These are phyloP conservation scores for Hemichromis elongatus DNA, from an alignment of 2,113 vertebrate genomes.

Conservation along the genomic window DNA sequence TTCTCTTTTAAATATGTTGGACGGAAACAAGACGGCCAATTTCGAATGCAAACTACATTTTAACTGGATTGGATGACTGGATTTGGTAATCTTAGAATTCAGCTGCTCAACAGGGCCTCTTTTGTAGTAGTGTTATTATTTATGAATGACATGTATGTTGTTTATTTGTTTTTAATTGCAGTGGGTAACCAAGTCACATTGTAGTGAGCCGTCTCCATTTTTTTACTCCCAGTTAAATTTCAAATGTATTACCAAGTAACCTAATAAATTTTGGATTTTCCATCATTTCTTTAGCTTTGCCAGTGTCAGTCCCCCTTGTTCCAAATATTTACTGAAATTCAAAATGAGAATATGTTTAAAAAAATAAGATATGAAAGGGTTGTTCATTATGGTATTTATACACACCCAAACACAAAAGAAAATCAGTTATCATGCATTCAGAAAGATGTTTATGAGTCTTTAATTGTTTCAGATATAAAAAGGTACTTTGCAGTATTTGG, in stretches of 20 bases:
- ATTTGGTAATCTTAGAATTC: background rate
- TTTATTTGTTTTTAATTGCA: background rate
- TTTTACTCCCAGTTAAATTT: too few relatives aligned
- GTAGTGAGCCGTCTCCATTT: too few relatives aligned
- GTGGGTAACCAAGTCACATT: too few relatives aligned
- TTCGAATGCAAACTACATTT: background rate
- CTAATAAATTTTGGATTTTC: background rate
- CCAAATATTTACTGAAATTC: background rate
- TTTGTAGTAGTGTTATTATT: background rate
- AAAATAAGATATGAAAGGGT: background rate
- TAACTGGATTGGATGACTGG: background rate
- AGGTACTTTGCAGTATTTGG: background rate
- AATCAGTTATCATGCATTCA: too few relatives aligned
- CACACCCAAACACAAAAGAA: too few relatives aligned
- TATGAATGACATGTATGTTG: background rate
- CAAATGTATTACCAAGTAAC: too few relatives aligned
- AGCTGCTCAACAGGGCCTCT: background rate
- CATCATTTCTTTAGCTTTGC: background rate
- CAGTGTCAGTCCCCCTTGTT: background rate
- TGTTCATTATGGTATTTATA: too few relatives aligned
- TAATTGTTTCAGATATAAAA: background rate
- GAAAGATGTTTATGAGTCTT: background rate
- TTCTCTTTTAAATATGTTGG: background rate
- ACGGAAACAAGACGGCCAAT: background rate
- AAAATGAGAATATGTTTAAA: background rate